Percentiles rank a stretch among this genome's conserved stretches.
These are phyloP conservation scores for Hyperoplus immaculatus DNA, from an alignment of 2,797 vertebrate species.

Conservation along the genomic window DNA sequence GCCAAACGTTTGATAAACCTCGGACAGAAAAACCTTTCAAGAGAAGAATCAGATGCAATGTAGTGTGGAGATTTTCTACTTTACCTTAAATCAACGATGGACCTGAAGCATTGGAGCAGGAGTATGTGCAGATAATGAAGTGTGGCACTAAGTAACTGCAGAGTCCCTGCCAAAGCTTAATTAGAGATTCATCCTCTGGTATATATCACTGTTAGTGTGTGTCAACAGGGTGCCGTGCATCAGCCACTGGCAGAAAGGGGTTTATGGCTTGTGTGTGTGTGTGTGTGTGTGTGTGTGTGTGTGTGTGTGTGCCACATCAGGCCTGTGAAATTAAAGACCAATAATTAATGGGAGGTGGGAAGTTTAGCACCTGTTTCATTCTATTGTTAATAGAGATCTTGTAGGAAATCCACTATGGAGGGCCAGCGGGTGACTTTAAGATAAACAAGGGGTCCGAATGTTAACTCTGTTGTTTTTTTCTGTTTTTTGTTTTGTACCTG, in stretches of 20 bases:
- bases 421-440: constrained; percentile 52
- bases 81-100: constrained; percentile 86
- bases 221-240: constrained; percentile 91
- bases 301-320: constrained; percentile 62
- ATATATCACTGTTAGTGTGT: constrained; percentile 95
- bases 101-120: constrained; percentile 81
- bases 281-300: constrained; percentile 26
- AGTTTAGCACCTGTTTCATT: constrained; percentile 85
- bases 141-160: constrained; percentile 88
- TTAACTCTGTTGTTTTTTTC: constrained; percentile 22
- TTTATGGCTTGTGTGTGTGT: constrained; percentile 85
- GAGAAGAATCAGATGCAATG: constrained; percentile 66
- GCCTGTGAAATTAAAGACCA: constrained; percentile 80
- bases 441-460: constrained; percentile 50
- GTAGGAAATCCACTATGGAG: constrained; percentile 51
- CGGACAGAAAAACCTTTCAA: constrained; percentile 46
- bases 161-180: constrained; percentile 92
- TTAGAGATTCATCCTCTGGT: constrained; percentile 93
- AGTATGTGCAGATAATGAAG: constrained; percentile 88
- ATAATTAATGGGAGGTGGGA: constrained; percentile 84
- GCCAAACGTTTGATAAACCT: constrained; percentile 45
- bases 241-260: constrained; percentile 85
- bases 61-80: constrained; percentile 55
- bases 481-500: background rate
- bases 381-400: constrained; percentile 73